Conservation (phyloP, 1,140 invertebrate genomes). For the Ptiloglossa arizonensis region DNA sequence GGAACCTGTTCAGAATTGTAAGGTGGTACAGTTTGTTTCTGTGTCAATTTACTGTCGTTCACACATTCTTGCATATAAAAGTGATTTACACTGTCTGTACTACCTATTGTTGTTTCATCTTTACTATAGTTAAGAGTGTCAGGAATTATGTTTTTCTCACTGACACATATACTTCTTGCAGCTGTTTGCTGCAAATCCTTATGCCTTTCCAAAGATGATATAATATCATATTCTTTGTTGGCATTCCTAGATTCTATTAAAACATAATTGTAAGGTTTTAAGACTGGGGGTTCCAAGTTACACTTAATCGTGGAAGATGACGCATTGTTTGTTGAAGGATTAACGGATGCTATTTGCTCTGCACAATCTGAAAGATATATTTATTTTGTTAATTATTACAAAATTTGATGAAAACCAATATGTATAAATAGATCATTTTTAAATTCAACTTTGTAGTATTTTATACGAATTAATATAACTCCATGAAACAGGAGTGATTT, state of each 20-base stretch:
- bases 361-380: conserved; percentile 73
- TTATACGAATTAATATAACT: no score
- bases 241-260: conserved; percentile 48
- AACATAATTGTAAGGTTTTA: conserved; percentile 46
- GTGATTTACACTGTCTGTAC: conserved; percentile 69
- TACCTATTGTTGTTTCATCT: conserved; percentile 37
- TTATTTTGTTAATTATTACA: neutral
- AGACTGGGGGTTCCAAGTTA: conserved; percentile 23
- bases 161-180: conserved; percentile 16
- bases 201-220: conserved; percentile 48
- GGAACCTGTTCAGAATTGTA: conserved; percentile 62
- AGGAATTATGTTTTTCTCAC: conserved; percentile 20
- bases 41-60: conserved; percentile 60
- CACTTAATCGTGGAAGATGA: conserved; percentile 19
- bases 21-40: conserved; percentile 64
- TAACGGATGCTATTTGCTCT: conserved; percentile 73
- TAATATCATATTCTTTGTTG: conserved; percentile 40
- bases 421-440: no score
- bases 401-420: neutral
- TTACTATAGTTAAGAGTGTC: neutral
- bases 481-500: neutral
- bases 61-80: conserved; percentile 65
- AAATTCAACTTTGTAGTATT: no score
- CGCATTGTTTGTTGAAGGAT: conserved; percentile 34
- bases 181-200: conserved; percentile 25